These are phyloP conservation scores for Oncopeltus fasciatus DNA, from an alignment of 1,140 invertebrate genomes.

Conservation along the genomic window DNA sequence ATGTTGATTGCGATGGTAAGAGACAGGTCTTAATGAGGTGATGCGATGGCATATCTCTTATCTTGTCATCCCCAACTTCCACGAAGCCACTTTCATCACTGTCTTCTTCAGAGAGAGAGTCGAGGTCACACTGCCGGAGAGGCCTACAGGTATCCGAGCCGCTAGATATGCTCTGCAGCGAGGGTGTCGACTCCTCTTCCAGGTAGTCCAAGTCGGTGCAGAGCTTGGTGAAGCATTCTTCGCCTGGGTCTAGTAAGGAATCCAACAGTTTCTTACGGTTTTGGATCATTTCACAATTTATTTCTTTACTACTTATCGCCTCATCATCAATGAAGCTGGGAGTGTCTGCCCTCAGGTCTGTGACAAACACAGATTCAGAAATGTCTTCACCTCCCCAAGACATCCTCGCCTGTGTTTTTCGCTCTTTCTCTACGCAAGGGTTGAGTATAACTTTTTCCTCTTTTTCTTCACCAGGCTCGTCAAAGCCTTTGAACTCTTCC, in stretches of 20 bases:
- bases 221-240: conserved; percentile 8
- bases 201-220: conserved; percentile 16
- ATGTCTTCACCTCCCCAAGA: conserved; percentile 16
- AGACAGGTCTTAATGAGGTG: conserved; percentile 23
- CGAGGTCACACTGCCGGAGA: conserved; percentile 16
- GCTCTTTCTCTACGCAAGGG: conserved; percentile 2
- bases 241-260: neutral
- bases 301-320: neutral
- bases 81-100: conserved; percentile 26
- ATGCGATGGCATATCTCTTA: conserved; percentile 23
- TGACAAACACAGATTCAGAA: neutral
- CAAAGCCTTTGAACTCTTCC: conserved; percentile 4
- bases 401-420: conserved; percentile 1
- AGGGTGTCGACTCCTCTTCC: conserved; percentile 25
- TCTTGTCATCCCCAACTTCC: conserved; percentile 23
- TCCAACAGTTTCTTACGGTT: conserved; percentile 18
- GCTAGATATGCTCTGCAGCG: conserved; percentile 26
- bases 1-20: conserved; percentile 16
- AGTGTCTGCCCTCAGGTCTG: neutral
- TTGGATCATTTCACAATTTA: neutral
- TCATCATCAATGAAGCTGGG: conserved; percentile 3
- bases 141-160: conserved; percentile 20
- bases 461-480: conserved; percentile 21
- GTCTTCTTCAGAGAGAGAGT: conserved; percentile 25
- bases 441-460: conserved; percentile 3